Evolutionary conservation across 1,140 invertebrate genomes (phyloP), one percentile per base, ranked within the genome.

Genomic region (Agraylea sexmaculata): DNA sequence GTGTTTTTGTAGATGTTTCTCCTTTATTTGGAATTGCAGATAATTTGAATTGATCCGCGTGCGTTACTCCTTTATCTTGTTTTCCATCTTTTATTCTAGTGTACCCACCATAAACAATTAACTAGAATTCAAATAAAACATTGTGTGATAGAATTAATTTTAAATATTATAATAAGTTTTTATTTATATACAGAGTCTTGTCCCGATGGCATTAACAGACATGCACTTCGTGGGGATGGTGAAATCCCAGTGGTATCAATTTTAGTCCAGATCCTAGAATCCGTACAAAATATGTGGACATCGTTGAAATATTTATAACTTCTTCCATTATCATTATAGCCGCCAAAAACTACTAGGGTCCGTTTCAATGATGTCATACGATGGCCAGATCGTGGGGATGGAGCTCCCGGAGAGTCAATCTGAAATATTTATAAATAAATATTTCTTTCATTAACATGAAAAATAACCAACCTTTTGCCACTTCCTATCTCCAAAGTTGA

Each of bases 291-390:
- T 18, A 74, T 61, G 59, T 90, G 70, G 3, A 91, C 55, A 66
- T 95, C 91, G 62, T 92, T 92, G 54, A 77, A 91, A 61, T 94
- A 95, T 51, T 83, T 83, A 55, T 81, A 93, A 32, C 88, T 80
- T 39, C 83, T 74, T 4, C 79, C 70, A 62, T 90, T 92, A 59
- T 94, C 89, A 55, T 87, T 76, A 58, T 90, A 95, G 12, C 91
- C 90, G 1, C 91, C 90, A 70, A 94, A 95, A 15, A 94, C 65
- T 46, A 91, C 68, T 1, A 95, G 56, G 49, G 84, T 86, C 54
- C 87, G 87, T 11, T 76, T 66, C 0, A 72, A 52, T 4, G 75
- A 69, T 5, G 77, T 70, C 89, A 94, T 94, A 43, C 89, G 68
- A 58, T 95, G 90, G 1, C 91, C 91, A 60, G 88, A 93, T 43